phyloP scores from a whole-genome alignment of 2,113 vertebrate genomes.

The Stigmatopora nigra region DNA sequence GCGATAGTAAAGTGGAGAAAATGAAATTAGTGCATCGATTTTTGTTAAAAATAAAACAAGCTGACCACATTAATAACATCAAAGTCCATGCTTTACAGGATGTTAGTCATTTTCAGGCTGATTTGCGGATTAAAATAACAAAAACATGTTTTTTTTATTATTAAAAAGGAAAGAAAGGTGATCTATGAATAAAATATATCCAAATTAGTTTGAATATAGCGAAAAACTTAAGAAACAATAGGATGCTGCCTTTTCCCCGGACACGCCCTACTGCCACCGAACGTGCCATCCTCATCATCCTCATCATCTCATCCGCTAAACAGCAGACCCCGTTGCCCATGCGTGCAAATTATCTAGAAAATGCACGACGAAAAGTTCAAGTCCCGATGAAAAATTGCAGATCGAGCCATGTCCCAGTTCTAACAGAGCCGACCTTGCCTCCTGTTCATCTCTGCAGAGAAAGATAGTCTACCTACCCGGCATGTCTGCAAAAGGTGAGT shows the following conservation, averaged over 20 bases:
- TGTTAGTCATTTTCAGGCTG: slow-evolving; percentile 30
- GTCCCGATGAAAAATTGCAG: slow-evolving; percentile 2
- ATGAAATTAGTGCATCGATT: background rate
- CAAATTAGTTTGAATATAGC: slow-evolving; percentile 27
- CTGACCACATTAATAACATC: background rate
- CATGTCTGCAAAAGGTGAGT: slow-evolving; percentile 73
- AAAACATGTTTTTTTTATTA: too few species aligned
- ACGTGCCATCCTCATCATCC: slow-evolving; percentile 46
- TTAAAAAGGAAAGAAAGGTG: background rate
- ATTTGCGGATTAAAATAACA: background rate
- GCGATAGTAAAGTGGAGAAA: background rate
- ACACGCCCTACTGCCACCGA: slow-evolving; percentile 63
- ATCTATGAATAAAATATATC: background rate
- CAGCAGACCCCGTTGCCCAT: slow-evolving; percentile 13
- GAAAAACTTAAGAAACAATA: slow-evolving; percentile 41
- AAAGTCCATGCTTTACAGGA: slow-evolving; percentile 15
- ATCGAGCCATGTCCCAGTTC: slow-evolving; percentile 14
- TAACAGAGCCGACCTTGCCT: slow-evolving; percentile 16
- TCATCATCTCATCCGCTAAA: slow-evolving; percentile 38
- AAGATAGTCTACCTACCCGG: slow-evolving; percentile 59
- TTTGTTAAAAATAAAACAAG: background rate
- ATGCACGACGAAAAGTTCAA: slow-evolving; percentile 30
- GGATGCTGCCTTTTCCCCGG: slow-evolving; percentile 57
- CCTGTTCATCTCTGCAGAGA: slow-evolving; percentile 26
- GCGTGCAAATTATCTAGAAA: slow-evolving; percentile 24